Evolutionary conservation across 2,888 invertebrate species (phyloP).

Genomic region (Phrixothrix hirtus): DNA sequence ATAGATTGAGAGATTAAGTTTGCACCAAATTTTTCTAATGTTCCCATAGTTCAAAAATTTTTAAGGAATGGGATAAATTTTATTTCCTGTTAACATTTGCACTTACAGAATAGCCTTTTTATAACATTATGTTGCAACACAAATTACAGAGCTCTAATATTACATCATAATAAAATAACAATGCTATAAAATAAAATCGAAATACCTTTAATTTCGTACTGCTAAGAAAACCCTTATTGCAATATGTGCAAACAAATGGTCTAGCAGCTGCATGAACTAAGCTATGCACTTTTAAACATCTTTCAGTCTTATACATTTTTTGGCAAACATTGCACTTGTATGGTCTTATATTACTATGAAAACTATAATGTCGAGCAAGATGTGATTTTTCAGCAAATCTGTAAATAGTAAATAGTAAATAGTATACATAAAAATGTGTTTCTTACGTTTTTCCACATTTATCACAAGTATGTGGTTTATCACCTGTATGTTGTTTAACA

Average conservation of each 20-base stretch:
- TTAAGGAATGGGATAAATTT: too few species aligned
- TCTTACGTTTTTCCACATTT: constrained; percentile 57
- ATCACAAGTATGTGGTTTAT: constrained; percentile 58
- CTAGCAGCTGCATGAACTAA: constrained; percentile 60
- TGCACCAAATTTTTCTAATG: too few species aligned
- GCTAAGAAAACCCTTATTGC: constrained; percentile 63
- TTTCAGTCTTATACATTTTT: constrained; percentile 62
- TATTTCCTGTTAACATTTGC: too few species aligned
- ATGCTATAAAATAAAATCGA: background rate
- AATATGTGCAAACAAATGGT: constrained; percentile 60
- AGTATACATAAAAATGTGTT: background rate
- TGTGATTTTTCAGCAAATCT: constrained; percentile 57
- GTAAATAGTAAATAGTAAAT: constrained; percentile 1
- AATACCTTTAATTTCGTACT: constrained; percentile 60
- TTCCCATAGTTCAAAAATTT: too few species aligned
- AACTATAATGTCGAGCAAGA: constrained; percentile 54
- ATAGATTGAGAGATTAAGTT: too few species aligned
- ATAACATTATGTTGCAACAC: too few species aligned
- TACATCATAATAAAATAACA: too few species aligned
- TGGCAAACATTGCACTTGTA: constrained; percentile 58
- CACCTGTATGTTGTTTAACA: constrained; percentile 57
- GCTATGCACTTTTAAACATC: constrained; percentile 62
- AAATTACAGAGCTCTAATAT: too few species aligned
- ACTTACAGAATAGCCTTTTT: too few species aligned
- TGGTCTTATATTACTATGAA: constrained; percentile 53